Conservation (phyloP, 2,888 invertebrate species). For the Apamea crenata region DNA sequence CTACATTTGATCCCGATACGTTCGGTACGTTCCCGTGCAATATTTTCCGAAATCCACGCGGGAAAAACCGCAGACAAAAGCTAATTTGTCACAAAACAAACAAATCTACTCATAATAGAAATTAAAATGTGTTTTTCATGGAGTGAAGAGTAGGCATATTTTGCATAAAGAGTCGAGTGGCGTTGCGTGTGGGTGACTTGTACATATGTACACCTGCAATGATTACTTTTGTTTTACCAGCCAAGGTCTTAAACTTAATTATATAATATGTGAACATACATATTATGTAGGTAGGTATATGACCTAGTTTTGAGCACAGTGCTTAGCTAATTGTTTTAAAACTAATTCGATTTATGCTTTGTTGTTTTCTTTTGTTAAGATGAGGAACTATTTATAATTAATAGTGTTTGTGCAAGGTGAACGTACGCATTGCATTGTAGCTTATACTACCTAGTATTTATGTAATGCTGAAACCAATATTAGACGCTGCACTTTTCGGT, state of each 20-base stretch:
- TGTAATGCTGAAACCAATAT: not conserved
- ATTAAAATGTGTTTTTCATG: not conserved
- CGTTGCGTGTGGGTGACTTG: conserved; percentile 21
- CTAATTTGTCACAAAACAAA: too few relatives aligned
- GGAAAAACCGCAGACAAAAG: too few relatives aligned
- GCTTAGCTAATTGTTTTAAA: conserved; percentile 42
- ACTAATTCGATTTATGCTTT: conserved; percentile 26
- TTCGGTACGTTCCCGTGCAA: too few relatives aligned
- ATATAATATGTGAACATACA: conserved; percentile 50
- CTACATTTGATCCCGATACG: too few relatives aligned
- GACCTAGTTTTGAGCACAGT: conserved; percentile 61
- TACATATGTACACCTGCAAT: conserved; percentile 63
- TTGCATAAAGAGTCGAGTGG: not conserved
- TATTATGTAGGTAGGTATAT: conserved; percentile 22
- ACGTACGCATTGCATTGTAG: not conserved
- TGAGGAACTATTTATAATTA: conserved; percentile 27
- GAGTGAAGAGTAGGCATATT: not conserved
- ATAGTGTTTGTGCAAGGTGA: conserved; percentile 11
- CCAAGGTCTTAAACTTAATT: conserved; percentile 66
- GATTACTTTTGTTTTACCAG: conserved; percentile 65
- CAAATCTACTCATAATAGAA: too few relatives aligned
- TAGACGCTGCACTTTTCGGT: not conserved
- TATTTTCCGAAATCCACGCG: too few relatives aligned
- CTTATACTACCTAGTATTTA: not conserved
- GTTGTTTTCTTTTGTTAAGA: conserved; percentile 21